Base-by-base conservation (phyloP, 2,888 invertebrate species). In the Acanthoscelides obtectus region DNA sequence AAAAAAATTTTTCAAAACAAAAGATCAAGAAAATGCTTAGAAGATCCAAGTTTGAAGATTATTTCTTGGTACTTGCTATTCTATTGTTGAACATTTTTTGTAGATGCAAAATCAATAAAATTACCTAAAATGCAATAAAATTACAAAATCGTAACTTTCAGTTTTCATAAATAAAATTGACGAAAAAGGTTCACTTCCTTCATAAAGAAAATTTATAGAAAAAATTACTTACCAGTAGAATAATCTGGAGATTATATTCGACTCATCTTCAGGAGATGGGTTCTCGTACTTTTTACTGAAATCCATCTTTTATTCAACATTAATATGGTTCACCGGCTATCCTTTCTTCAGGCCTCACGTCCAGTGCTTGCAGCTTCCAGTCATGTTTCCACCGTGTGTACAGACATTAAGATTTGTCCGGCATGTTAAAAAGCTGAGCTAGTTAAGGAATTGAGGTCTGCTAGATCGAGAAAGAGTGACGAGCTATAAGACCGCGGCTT, bases 181-280 rank as follows among this genome's bases (percentile, higher is more conserved):
- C n/a, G n/a, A n/a, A n/a, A n/a, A n/a, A n/a, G n/a, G n/a, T n/a
- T n/a, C n/a, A n/a, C n/a, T n/a, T n/a, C n/a, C n/a, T n/a, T n/a
- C n/a, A n/a, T n/a, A n/a, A n/a, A n/a, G n/a, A n/a, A n/a, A n/a
- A n/a, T n/a, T n/a, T n/a, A n/a, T n/a, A n/a, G n/a, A 69, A 27
- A 63, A 1, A 27, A 19, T 64, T 69, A 89, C 91, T 90, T 83
- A 91, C 92, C 88, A 89, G 80, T 91, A 88, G 79, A 90, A 85
- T 75, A 90, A 82, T 84, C 87, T 89, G 12, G 90, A 90, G 22
- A 91, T 72, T 67, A 88, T 80, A 83, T 90, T 91, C 0, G 91
- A 89, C 70, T 84, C 86, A 64, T 87, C 86, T 77, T 89, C 87
- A 0, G 91, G 91, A 83, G 89, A 91, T 71, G 88, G 88, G 78